Evolutionary conservation across 1,140 invertebrate species (phyloP).

Genomic region (Tribolium castaneum): DNA sequence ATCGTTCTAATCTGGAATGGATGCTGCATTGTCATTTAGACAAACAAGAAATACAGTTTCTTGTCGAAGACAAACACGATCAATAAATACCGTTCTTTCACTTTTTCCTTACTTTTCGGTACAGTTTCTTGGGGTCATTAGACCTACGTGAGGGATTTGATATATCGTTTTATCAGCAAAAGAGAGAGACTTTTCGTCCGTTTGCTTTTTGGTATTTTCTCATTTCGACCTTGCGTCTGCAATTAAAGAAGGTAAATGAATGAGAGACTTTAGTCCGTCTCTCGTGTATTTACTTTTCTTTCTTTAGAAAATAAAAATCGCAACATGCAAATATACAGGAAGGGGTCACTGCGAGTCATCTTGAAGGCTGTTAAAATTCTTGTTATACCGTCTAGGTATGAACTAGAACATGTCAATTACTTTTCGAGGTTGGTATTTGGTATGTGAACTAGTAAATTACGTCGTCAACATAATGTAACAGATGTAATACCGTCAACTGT

Average conservation of each 20-base stretch:
- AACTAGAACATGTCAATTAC: slow-evolving; percentile 29
- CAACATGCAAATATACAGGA: not conserved
- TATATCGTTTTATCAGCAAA: not conserved
- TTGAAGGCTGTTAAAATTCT: slow-evolving; percentile 35
- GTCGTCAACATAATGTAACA: slow-evolving; percentile 47
- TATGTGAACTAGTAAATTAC: slow-evolving; percentile 48
- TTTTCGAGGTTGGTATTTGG: slow-evolving; percentile 44
- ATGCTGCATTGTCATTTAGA: not conserved
- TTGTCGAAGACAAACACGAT: not conserved
- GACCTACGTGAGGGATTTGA: not conserved
- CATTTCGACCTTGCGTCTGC: not conserved
- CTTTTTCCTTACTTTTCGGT: not conserved
- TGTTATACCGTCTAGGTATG: not conserved
- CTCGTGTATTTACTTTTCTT: not conserved
- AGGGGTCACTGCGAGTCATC: slow-evolving; percentile 10
- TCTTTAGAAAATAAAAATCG: not conserved
- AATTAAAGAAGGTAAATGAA: not conserved
- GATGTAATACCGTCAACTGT: slow-evolving; percentile 43
- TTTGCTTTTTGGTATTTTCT: not conserved
- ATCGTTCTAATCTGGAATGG: not conserved
- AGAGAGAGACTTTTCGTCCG: not conserved
- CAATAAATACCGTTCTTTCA: not conserved
- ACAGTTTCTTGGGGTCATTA: not conserved
- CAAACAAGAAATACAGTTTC: not conserved
- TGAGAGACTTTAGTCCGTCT: not conserved